Evolutionary conservation across 2,888 invertebrate species (phyloP).

Genomic region (Clepsis dumicolana): DNA sequence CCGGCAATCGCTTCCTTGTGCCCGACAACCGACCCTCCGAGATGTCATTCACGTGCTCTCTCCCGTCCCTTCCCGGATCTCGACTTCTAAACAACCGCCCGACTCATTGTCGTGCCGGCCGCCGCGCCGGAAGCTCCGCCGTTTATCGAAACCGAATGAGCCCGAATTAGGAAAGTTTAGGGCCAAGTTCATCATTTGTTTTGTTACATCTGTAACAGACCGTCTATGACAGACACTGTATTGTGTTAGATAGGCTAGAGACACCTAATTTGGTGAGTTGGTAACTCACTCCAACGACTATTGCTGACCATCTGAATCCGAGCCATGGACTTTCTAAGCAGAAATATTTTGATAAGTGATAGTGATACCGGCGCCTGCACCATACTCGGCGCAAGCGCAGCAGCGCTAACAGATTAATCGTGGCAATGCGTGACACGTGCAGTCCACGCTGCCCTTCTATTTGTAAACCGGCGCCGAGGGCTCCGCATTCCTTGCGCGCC

Average conservation of each 20-base stretch:
- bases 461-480: constrained; percentile 85
- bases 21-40: constrained; percentile 75
- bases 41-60: constrained; percentile 73
- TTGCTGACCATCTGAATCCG: background rate
- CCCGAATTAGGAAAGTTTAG: constrained; percentile 13
- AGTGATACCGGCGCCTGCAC: constrained; percentile 34
- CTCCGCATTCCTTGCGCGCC: constrained; percentile 82
- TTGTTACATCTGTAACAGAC: background rate
- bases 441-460: constrained; percentile 82
- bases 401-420: constrained; percentile 80
- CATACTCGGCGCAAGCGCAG: constrained; percentile 59
- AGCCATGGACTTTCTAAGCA: background rate
- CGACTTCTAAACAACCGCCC: constrained; percentile 42
- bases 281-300: background rate
- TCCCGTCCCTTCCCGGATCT: constrained; percentile 55
- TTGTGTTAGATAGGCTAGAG: too few relatives aligned
- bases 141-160: constrained; percentile 22
- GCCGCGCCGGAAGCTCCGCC: constrained; percentile 31
- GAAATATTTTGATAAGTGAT: constrained; percentile 12
- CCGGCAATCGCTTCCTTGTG: constrained; percentile 74
- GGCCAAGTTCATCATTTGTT: background rate
- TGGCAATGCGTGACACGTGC: constrained; percentile 82
- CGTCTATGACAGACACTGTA: too few relatives aligned
- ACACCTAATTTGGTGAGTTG: too few relatives aligned
- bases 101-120: constrained; percentile 42